phyloP scores from a whole-genome alignment of 2,888 invertebrate species.

The Ellobium chinense region DNA sequence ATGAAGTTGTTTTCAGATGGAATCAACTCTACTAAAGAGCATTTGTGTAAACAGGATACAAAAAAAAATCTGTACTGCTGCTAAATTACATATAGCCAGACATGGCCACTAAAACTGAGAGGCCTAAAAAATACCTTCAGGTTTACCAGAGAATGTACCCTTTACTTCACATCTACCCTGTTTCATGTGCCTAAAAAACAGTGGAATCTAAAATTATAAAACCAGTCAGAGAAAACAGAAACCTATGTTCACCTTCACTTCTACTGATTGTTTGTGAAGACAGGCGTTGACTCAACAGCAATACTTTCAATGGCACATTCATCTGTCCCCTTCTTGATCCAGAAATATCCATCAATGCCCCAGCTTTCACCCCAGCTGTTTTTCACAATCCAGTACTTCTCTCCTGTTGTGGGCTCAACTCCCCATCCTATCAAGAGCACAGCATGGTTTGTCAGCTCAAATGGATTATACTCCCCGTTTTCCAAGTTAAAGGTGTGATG shows the following conservation, averaged over 20 bases:
- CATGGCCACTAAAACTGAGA: no score
- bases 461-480: slow-evolving; percentile 78
- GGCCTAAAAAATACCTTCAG: no score
- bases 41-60: no score
- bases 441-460: slow-evolving; percentile 80
- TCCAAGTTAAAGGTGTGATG: slow-evolving; percentile 76
- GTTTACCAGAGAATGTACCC: no score
- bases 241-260: not conserved
- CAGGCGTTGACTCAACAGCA: slow-evolving; percentile 73
- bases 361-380: slow-evolving; percentile 78
- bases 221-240: no score
- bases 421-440: slow-evolving; percentile 81
- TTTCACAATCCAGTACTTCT: slow-evolving; percentile 79
- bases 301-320: slow-evolving; percentile 78
- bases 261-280: slow-evolving; percentile 6
- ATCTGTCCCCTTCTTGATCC: slow-evolving; percentile 75
- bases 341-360: slow-evolving; percentile 78
- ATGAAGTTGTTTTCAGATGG: no score
- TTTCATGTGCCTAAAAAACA: no score
- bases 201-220: no score
- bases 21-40: no score
- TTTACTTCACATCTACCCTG: no score
- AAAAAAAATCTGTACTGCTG: no score
- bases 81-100: no score
- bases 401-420: slow-evolving; percentile 67